phyloP scores from a whole-genome alignment of 1,140 invertebrate genomes.

The Penaeus chinensis region DNA sequence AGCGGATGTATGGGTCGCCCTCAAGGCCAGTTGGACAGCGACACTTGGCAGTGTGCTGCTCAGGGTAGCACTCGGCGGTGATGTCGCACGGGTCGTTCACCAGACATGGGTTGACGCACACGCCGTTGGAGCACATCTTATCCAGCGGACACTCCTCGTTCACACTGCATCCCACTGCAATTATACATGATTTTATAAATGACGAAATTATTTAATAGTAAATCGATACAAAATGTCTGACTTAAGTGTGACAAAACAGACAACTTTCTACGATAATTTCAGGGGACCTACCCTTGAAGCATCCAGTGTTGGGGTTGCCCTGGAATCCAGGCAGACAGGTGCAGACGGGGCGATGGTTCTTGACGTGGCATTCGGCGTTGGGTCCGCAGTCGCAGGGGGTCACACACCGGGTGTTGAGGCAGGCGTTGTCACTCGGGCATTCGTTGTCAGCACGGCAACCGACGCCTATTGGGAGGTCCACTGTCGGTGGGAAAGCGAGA shows the following conservation, averaged over 20 bases:
- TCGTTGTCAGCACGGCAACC: conserved; percentile 79
- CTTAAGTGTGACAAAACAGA: background rate
- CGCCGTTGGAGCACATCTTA: conserved; percentile 82
- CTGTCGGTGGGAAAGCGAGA: conserved; percentile 39
- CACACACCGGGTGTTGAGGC: conserved; percentile 78
- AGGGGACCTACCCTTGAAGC: conserved; percentile 58
- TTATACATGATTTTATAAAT: background rate
- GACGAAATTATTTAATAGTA: too few relatives aligned
- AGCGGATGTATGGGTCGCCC: conserved; percentile 65
- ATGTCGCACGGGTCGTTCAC: conserved; percentile 80
- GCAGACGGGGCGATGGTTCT: conserved; percentile 66
- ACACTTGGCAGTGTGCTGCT: conserved; percentile 74
- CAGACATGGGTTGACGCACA: conserved; percentile 84
- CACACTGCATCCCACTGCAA: conserved; percentile 77
- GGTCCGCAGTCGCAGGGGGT: conserved; percentile 83
- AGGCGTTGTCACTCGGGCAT: conserved; percentile 79
- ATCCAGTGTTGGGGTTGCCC: conserved; percentile 67
- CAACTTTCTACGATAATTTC: too few relatives aligned
- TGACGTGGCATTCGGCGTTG: conserved; percentile 77
- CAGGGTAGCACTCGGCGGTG: conserved; percentile 85
- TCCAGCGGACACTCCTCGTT: conserved; percentile 83
- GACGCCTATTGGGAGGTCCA: conserved; percentile 75
- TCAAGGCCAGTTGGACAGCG: conserved; percentile 65
- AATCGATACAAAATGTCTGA: background rate
- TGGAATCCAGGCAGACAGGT: conserved; percentile 66